Base-by-base conservation (phyloP, 2,888 invertebrate species). In the Opisthograptis luteolata region DNA sequence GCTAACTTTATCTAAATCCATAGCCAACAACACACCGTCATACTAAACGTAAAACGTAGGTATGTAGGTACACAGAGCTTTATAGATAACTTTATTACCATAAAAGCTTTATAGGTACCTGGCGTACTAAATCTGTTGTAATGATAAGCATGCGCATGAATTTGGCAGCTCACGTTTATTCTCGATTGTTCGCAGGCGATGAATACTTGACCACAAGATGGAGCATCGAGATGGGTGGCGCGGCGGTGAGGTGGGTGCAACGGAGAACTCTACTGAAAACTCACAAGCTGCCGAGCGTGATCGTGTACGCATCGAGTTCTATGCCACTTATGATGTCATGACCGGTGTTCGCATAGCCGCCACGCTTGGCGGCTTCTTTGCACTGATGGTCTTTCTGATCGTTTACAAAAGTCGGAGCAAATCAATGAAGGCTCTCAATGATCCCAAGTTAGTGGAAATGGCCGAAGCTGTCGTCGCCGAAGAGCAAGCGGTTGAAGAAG, bases 271-370 rank as follows among this genome's bases (percentile, higher is more conserved):
- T 55, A 88, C 87, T 39, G 80, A 82, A 49, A 78, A 69, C 58
- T 68, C 86, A 58, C 81, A 81, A 60, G 77, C 78, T 67, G 87
- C 90, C 66, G 93, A 94, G 68, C 92, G 94, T 45, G 94, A 95
- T 78, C 93, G 94, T 71, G 92, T 94, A 70, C 94, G 95, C 73
- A 92, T 94, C 70, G 95, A 96, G 79, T 97, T 96, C 89, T 97
- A 96, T 92, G 94, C 95, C 70, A 96, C 96, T 24, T 98, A 98
- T 88, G 97, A 97, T 92, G 96, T 96, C 82, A 97, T 97, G 97
- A 97, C 97, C 70, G 97, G 97, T 62, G 94, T 97, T 60, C 93
- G 97, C 62, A 97, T 97, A 84, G 97, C 97, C 66, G 96, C 96
- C 66, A 97, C 97, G 2, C 92, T 98, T 41, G 97, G 97, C 70